Evolutionary conservation across 2,888 invertebrate genomes (phyloP).

Genomic region (Euplagia quadripunctaria): DNA sequence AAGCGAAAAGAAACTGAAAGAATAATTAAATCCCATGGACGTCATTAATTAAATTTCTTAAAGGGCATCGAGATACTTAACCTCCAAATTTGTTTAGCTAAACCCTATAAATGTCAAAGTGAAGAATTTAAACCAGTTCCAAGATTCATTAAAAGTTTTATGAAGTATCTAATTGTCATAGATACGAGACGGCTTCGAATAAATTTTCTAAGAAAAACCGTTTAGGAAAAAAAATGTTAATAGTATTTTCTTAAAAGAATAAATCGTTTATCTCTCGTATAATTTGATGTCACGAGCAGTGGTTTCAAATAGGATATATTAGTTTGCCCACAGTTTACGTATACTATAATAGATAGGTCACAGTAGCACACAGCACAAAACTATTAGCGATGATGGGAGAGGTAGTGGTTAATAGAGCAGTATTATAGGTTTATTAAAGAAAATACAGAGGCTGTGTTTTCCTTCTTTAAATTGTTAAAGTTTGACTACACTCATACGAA

Average conservation of each 20-base stretch:
- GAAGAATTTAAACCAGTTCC: background rate
- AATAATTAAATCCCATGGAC: background rate
- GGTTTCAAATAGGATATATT: too few relatives aligned
- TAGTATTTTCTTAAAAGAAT: background rate
- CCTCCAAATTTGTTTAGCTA: background rate
- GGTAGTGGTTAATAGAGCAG: too few relatives aligned
- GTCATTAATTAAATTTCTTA: background rate
- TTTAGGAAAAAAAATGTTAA: background rate
- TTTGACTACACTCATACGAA: too few relatives aligned
- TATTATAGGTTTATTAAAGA: too few relatives aligned
- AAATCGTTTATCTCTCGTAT: background rate
- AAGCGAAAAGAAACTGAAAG: background rate
- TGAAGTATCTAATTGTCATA: conserved; percentile 1
- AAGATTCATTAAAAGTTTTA: conserved; percentile 10
- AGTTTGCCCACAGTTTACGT: too few relatives aligned
- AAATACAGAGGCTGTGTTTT: too few relatives aligned
- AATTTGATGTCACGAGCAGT: too few relatives aligned
- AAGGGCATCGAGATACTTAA: conserved; percentile 3
- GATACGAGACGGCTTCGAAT: background rate
- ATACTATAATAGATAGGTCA: too few relatives aligned
- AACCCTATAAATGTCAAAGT: conserved; percentile 6
- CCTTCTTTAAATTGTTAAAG: too few relatives aligned
- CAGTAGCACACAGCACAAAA: too few relatives aligned
- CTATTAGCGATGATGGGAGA: too few relatives aligned
- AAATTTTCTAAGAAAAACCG: background rate